Conservation (phyloP, 1,140 invertebrate species). For the Daktulosphaira vitifoliae region DNA sequence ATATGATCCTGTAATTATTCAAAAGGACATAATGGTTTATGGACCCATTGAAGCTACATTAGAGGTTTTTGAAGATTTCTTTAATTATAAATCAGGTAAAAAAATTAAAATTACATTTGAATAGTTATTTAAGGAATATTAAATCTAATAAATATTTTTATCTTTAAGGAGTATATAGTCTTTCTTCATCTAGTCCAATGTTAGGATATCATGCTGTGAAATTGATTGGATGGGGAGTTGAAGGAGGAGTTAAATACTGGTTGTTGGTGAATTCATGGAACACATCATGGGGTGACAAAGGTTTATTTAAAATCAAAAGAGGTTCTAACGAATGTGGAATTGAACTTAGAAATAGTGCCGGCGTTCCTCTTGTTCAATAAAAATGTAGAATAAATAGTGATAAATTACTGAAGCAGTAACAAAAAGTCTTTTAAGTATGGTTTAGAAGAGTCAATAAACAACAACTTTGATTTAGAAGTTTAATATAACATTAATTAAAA, state of each 20-base stretch:
- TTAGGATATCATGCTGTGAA: conserved; percentile 76
- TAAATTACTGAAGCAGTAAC: no score
- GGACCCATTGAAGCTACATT: conserved; percentile 37
- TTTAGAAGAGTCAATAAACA: no score
- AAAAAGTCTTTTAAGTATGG: no score
- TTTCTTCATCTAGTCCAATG: conserved; percentile 59
- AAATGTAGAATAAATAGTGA: no score
- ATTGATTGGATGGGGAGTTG: conserved; percentile 65
- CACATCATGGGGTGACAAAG: conserved; percentile 75
- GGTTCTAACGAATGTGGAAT: conserved; percentile 76
- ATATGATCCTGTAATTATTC: conserved; percentile 46
- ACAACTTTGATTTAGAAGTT: no score
- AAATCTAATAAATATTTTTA: no score
- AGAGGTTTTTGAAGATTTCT: conserved; percentile 38
- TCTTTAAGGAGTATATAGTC: conserved; percentile 68
- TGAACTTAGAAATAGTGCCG: conserved; percentile 46
- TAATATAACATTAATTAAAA: no score
- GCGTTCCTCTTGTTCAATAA: conserved; percentile 9
- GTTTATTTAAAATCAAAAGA: conserved; percentile 72
- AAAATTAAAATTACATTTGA: no score
- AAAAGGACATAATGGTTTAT: conserved; percentile 35
- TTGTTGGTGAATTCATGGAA: conserved; percentile 88
- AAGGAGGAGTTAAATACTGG: conserved; percentile 62
- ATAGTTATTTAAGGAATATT: no score
- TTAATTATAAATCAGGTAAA: conserved; percentile 38